Evolutionary conservation across 2,113 vertebrate genomes (phyloP).

Genomic region (Zosterops japonicus): DNA sequence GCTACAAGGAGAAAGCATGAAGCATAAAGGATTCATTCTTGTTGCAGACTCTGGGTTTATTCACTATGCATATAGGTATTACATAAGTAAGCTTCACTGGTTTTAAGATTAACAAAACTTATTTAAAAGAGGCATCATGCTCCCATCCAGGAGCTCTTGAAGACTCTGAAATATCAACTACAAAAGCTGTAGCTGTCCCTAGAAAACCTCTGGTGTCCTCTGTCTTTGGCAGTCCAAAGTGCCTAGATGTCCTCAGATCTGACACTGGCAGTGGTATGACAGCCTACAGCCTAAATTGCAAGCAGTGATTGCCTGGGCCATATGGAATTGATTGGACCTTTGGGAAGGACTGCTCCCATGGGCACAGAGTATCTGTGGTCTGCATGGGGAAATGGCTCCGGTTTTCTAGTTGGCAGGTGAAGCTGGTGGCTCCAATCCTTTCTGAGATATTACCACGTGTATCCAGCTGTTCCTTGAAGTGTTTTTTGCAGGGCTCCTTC

Average conservation of each 20-base stretch:
- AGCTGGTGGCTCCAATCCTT: background rate
- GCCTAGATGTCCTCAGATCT: background rate
- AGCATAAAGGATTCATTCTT: background rate
- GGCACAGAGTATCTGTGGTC: background rate
- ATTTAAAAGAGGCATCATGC: background rate
- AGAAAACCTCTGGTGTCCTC: background rate
- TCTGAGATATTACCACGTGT: background rate
- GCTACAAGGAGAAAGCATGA: background rate
- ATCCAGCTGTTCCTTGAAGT: background rate
- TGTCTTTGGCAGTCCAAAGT: background rate
- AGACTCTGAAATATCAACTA: background rate
- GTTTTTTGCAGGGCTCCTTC: conserved; percentile 83
- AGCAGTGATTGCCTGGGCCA: background rate
- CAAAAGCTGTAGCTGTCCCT: background rate
- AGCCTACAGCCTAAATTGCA: background rate
- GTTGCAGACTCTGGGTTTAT: background rate
- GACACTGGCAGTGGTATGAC: background rate
- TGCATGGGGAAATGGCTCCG: background rate
- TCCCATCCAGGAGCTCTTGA: background rate
- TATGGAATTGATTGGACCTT: background rate
- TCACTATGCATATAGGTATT: background rate
- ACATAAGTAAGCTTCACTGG: background rate
- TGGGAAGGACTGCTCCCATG: background rate
- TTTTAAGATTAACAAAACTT: background rate
- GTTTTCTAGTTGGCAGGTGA: background rate